Conservation (phyloP, 2,797 vertebrate species). For the Tenualosa thibaudeaui region DNA sequence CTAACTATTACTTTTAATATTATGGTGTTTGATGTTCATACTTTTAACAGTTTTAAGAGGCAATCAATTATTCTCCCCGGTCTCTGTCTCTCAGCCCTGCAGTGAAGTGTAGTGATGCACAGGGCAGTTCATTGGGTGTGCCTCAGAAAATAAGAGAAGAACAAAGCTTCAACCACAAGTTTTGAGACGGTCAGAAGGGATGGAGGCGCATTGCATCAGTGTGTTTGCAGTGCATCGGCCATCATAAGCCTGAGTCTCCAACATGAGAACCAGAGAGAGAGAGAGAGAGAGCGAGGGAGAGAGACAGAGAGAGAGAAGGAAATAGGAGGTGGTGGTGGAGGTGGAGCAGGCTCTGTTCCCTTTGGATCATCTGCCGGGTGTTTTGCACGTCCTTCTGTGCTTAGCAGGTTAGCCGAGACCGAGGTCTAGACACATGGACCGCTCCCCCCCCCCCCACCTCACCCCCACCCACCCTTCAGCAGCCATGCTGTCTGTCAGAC, state of each 20-base stretch:
- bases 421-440: conserved; percentile 74
- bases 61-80: too few species aligned
- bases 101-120: too few species aligned
- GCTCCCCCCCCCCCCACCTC: not conserved
- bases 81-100: too few species aligned
- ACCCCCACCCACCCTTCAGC: conserved; percentile 4
- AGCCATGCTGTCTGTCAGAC: conserved; percentile 66
- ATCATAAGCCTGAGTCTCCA: not conserved
- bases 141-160: too few species aligned
- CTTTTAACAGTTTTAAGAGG: too few species aligned
- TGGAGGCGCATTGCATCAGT: not conserved
- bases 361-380: conserved; percentile 77
- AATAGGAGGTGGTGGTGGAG: not conserved
- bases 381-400: conserved; percentile 81
- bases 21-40: not conserved
- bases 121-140: too few species aligned
- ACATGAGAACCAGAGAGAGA: not conserved
- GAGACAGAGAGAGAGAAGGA: too few species aligned
- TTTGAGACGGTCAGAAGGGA: not conserved
- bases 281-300: not conserved
- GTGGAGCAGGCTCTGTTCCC: conserved; percentile 62
- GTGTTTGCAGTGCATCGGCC: not conserved
- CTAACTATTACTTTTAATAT: not conserved
- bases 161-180: not conserved
- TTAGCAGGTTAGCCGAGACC: conserved; percentile 76